These are phyloP conservation scores for Notiomystis cincta DNA, from an alignment of 2,113 vertebrate genomes.

Conservation along the genomic window DNA sequence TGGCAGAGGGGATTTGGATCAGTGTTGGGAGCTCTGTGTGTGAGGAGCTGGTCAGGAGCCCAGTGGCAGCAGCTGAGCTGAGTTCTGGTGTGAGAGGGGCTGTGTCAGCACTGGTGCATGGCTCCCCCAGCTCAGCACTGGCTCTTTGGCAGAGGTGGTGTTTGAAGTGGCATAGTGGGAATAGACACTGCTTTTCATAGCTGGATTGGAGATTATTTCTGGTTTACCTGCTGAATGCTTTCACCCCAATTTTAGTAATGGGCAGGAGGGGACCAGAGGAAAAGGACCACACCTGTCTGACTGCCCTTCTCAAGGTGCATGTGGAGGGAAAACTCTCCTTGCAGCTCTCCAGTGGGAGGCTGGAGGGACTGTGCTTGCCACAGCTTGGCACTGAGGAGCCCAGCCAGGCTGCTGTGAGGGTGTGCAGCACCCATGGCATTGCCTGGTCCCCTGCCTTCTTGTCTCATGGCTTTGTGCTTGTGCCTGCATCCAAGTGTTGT, in stretches of 20 bases:
- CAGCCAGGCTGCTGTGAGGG: not conserved
- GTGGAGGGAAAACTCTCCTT: not conserved
- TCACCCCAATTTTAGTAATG: not conserved
- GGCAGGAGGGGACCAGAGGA: not conserved
- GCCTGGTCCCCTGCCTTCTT: not conserved
- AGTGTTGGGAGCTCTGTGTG: not conserved
- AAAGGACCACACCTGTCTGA: not conserved
- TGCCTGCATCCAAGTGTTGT: not conserved
- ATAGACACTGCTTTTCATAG: not conserved
- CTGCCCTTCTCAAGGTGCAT: not conserved
- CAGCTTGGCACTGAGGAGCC: accelerated
- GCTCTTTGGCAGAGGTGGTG: not conserved
- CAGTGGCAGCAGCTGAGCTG: not conserved
- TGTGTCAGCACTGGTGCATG: accelerated
- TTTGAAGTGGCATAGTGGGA: not conserved
- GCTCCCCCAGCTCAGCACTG: not conserved
- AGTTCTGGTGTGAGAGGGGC: not conserved
- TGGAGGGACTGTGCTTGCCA: not conserved
- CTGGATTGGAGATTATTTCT: not conserved
- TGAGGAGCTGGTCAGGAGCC: not conserved
- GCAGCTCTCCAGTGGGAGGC: not conserved
- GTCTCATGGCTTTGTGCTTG: not conserved
- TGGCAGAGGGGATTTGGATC: not conserved
- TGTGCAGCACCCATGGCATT: accelerated
- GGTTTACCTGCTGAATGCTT: not conserved